These are phyloP conservation scores for Bombus confusus DNA, from an alignment of 1,140 invertebrate species.

Conservation along the genomic window DNA sequence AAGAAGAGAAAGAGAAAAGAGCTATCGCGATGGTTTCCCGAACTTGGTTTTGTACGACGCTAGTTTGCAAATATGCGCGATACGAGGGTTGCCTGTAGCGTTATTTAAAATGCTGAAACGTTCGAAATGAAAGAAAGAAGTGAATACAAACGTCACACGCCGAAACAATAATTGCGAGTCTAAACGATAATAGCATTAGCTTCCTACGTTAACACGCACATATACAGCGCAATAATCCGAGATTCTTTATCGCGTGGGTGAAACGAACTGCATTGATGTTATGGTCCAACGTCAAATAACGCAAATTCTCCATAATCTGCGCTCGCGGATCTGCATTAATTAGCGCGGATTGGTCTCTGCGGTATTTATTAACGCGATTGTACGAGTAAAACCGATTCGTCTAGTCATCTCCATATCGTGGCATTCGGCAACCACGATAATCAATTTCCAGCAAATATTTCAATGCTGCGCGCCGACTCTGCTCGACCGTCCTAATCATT, in stretches of 20 bases:
- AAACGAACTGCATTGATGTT: constrained; percentile 53
- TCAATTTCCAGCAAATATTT: constrained; percentile 65
- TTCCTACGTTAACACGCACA: neutral
- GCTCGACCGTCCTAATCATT: constrained; percentile 22
- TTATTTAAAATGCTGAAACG: too few relatives aligned
- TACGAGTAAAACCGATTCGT: constrained; percentile 63
- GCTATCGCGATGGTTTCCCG: too few relatives aligned
- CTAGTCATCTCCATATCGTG: constrained; percentile 59
- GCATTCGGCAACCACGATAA: constrained; percentile 54
- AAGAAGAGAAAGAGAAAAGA: too few relatives aligned
- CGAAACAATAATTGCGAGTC: constrained; percentile 5
- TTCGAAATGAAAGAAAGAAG: neutral
- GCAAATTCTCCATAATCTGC: constrained; percentile 63
- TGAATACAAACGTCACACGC: neutral
- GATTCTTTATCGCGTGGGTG: constrained; percentile 40
- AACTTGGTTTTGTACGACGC: too few relatives aligned
- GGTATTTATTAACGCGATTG: constrained; percentile 69
- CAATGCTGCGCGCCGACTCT: constrained; percentile 23
- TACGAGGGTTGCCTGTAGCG: too few relatives aligned
- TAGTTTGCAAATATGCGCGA: too few relatives aligned
- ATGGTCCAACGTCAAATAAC: constrained; percentile 50
- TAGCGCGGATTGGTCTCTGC: constrained; percentile 61
- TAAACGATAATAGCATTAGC: constrained; percentile 12
- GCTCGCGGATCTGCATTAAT: constrained; percentile 64
- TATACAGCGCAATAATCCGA: neutral